phyloP scores from a whole-genome alignment of 2,113 vertebrate genomes.

The Loxodonta africana region DNA sequence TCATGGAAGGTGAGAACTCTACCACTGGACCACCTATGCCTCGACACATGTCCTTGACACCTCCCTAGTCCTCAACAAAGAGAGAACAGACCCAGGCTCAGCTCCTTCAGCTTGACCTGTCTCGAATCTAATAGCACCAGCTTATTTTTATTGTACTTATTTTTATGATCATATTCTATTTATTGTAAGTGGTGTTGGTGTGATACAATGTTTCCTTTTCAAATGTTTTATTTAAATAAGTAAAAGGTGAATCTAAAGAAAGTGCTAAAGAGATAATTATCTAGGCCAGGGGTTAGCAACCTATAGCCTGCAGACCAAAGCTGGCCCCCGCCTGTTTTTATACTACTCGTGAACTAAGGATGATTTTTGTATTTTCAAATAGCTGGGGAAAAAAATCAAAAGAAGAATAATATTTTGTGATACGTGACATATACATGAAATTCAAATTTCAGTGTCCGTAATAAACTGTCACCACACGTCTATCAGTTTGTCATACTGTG shows the following conservation, averaged over 20 bases:
- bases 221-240: neutral
- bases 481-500: too few relatives aligned
- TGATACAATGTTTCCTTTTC: neutral
- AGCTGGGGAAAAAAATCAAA: neutral
- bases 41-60: neutral
- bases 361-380: neutral
- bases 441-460: neutral
- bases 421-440: neutral
- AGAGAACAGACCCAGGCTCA: neutral
- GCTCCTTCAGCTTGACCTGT: neutral
- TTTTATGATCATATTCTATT: neutral
- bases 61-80: too few relatives aligned
- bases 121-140: neutral
- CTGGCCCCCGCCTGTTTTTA: neutral
- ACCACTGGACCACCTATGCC: neutral
- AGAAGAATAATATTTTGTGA: neutral
- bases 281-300: neutral
- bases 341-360: neutral
- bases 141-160: neutral
- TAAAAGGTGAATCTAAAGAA: neutral
- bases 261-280: neutral
- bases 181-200: neutral
- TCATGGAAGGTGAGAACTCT: neutral
- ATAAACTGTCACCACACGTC: neutral
- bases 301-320: fast-evolving